phyloP scores from a whole-genome alignment of 2,113 vertebrate species.

The Percina caprodes region DNA sequence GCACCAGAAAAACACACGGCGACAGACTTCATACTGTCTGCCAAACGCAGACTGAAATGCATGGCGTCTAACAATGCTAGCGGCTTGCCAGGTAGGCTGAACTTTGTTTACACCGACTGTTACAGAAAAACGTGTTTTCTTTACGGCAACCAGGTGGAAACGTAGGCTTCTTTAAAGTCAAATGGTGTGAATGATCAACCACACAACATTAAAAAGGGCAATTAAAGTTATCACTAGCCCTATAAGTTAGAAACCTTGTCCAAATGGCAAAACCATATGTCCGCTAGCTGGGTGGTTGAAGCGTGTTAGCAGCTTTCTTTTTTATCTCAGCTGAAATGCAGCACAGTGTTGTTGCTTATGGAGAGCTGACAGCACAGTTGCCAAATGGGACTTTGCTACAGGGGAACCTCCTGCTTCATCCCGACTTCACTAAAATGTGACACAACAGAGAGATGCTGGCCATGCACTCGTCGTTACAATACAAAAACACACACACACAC shows the following conservation, averaged over 20 bases:
- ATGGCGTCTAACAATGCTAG: conserved; percentile 15
- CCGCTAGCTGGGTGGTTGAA: conserved; percentile 15
- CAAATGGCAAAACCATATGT: conserved; percentile 56
- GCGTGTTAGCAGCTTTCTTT: conserved; percentile 19
- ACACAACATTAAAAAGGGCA: background rate
- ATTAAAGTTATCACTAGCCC: conserved; percentile 29
- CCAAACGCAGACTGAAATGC: conserved; percentile 20
- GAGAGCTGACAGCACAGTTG: conserved; percentile 69
- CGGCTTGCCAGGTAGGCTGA: conserved; percentile 30
- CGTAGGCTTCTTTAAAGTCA: background rate
- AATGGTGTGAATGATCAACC: background rate
- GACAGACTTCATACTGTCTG: background rate
- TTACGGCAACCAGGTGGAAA: conserved; percentile 18
- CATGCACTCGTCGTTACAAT: conserved; percentile 39
- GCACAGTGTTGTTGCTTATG: conserved; percentile 32
- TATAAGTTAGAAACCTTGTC: conserved; percentile 28
- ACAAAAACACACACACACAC: conserved; percentile 35
- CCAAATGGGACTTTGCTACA: conserved; percentile 68
- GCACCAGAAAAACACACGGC: conserved; percentile 18
- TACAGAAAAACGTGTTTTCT: background rate
- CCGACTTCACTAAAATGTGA: conserved; percentile 68
- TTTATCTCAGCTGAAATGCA: conserved; percentile 37
- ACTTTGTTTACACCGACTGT: conserved; percentile 70
- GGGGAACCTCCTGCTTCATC: conserved; percentile 73
- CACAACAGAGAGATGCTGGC: conserved; percentile 62